A percentile compares a stretch with the other conserved stretches of the same genome.
Conservation (phyloP, 2,113 vertebrate genomes). For the Oplegnathus fasciatus region DNA sequence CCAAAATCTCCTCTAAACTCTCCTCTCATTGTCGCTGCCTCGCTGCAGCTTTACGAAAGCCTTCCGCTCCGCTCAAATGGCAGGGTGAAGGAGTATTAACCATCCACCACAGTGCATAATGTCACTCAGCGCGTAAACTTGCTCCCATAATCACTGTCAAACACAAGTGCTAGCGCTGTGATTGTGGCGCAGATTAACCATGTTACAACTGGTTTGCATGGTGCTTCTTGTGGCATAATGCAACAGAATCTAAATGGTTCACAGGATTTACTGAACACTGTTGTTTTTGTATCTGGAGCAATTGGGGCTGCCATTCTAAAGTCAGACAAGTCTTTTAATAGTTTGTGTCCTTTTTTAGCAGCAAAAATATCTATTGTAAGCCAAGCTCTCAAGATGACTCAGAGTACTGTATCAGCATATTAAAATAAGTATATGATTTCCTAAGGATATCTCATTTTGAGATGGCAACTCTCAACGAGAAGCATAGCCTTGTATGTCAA, state of each 20-base stretch:
- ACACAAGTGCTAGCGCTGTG: slow-evolving; percentile 21
- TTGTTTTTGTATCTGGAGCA: slow-evolving; percentile 15
- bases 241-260: slow-evolving; percentile 21
- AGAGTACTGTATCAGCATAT: not conserved
- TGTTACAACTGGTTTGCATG: slow-evolving; percentile 15
- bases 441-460: not conserved
- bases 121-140: slow-evolving; percentile 43
- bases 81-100: slow-evolving; percentile 54
- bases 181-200: slow-evolving; percentile 50
- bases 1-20: slow-evolving; percentile 60
- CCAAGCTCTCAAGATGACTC: not conserved
- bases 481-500: not conserved
- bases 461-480: not conserved
- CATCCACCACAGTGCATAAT: slow-evolving; percentile 39
- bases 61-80: slow-evolving; percentile 42
- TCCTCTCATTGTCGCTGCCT: slow-evolving; percentile 50
- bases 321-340: slow-evolving; percentile 4
- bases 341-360: not conserved
- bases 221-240: slow-evolving; percentile 22
- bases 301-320: not conserved
- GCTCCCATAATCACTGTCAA: slow-evolving; percentile 57
- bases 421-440: not conserved
- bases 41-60: slow-evolving; percentile 56
- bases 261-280: slow-evolving; percentile 7
- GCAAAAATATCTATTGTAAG: not conserved